Base-by-base conservation (phyloP, 2,888 invertebrate genomes). In the Dolomedes plantarius region DNA sequence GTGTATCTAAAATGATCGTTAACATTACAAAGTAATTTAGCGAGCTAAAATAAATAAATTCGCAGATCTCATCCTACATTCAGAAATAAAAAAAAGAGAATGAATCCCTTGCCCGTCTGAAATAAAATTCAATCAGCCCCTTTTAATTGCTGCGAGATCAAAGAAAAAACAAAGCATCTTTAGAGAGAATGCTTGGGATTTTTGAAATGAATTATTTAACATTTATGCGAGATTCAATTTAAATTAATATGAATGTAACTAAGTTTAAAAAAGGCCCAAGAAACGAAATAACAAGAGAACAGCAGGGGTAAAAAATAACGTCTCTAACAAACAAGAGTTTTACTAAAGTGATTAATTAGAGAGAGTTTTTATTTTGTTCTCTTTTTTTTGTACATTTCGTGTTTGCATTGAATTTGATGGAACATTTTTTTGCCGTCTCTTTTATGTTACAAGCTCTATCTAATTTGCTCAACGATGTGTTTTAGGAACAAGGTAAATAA, bases 81-180 rank as follows among this genome's bases (percentile, higher is more conserved):
- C n/a, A n/a, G n/a, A n/a, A n/a, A n/a, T n/a, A n/a, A n/a, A n/a
- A n/a, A n/a, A n/a, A n/a, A n/a, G n/a, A n/a, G n/a, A n/a, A n/a
- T n/a, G n/a, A n/a, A n/a, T n/a, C n/a, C n/a, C n/a, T n/a, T n/a
- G n/a, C n/a, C n/a, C n/a, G n/a, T n/a, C n/a, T n/a, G 5, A 56
- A 68, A 69, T 41, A 32, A 75, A 81, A 68, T 81, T 36, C 62
- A 74, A 75, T 81, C 68, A 62, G 29, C 56, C 5, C 28, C 28
- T n/a, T 56, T 81, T 81, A 81, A 81, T 81, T 81, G 68, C 81
- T 36, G 16, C 19, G 13, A 81, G 69, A 74, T 81, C 68, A 81
- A 81, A 81, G 74, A 39, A 68, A 27, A 74, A 68, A 68, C 65
- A 46, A 72, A 41, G 41, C 16, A 31, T 32, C 16, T 28, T 68